Evolutionary conservation across 2,113 vertebrate genomes (phyloP).

Genomic region (Synchiropus splendidus): DNA sequence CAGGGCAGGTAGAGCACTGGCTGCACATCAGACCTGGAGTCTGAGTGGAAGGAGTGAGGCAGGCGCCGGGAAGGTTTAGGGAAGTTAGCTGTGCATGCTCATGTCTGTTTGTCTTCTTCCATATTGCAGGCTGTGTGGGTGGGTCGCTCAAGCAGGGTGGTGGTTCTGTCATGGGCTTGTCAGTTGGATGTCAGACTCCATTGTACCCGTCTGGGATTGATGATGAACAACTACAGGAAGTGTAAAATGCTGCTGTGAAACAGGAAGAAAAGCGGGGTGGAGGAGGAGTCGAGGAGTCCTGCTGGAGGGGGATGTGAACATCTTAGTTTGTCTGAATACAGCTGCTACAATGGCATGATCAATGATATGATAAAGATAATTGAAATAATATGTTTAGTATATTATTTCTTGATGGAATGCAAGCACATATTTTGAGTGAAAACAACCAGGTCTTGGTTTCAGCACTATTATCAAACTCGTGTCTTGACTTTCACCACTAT

Average conservation of each 20-base stretch:
- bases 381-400: no score
- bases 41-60: conserved; percentile 1
- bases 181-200: conserved; percentile 51
- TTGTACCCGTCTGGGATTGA: conserved; percentile 64
- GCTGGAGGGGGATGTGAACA: no score
- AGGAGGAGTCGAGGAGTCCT: background rate
- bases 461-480: no score
- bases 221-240: conserved; percentile 53
- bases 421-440: no score
- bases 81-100: conserved; percentile 36
- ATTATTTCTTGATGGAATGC: no score
- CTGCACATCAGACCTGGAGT: background rate
- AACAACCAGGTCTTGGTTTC: no score
- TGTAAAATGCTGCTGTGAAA: conserved; percentile 51
- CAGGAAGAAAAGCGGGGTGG: conserved; percentile 34
- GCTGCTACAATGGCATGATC: no score
- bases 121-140: conserved; percentile 10
- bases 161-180: conserved; percentile 38
- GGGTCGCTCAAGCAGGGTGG: conserved; percentile 38
- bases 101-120: conserved; percentile 63
- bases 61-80: conserved; percentile 27
- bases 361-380: no score
- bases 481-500: no score
- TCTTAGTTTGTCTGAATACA: no score
- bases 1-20: conserved; percentile 2